These are phyloP conservation scores for Pherbina coryleti DNA, from an alignment of 2,888 invertebrate genomes.

Conservation along the genomic window DNA sequence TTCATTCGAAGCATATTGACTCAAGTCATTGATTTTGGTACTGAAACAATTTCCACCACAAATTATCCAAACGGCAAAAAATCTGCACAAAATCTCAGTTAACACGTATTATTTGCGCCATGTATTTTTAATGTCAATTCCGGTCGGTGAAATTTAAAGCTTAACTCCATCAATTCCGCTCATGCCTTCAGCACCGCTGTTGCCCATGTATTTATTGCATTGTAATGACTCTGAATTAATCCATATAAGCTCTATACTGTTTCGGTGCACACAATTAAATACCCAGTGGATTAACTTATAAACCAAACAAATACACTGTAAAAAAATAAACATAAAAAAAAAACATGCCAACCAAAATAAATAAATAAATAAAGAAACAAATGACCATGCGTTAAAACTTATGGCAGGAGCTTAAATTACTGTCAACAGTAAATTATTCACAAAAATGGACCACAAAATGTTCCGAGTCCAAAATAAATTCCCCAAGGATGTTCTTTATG, in stretches of 20 bases:
- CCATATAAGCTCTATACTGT: background rate
- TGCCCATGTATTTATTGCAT: background rate
- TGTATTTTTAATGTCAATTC: background rate
- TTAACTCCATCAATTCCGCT: background rate
- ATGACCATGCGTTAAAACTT: conserved; percentile 18
- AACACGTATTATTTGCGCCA: no score
- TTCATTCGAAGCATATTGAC: no score
- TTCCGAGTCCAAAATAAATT: background rate
- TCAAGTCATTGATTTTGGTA: no score
- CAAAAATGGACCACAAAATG: background rate
- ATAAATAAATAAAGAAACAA: conserved; percentile 20
- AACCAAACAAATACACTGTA: conserved; percentile 14
- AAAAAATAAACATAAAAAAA: background rate
- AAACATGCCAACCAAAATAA: conserved; percentile 6
- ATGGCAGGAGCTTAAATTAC: conserved; percentile 32
- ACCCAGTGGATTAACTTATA: conserved; percentile 25
- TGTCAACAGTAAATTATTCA: conserved; percentile 39
- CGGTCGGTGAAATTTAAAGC: background rate
- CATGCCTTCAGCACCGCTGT: background rate
- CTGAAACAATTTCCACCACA: no score
- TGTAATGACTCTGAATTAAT: conserved; percentile 1
- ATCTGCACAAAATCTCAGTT: no score
- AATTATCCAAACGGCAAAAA: no score
- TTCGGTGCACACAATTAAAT: conserved; percentile 23
- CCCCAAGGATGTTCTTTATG: no score